Evolutionary conservation across 1,140 invertebrate species (phyloP), one percentile per base, ranked within the genome.

Genomic region (Asobara japonica): DNA sequence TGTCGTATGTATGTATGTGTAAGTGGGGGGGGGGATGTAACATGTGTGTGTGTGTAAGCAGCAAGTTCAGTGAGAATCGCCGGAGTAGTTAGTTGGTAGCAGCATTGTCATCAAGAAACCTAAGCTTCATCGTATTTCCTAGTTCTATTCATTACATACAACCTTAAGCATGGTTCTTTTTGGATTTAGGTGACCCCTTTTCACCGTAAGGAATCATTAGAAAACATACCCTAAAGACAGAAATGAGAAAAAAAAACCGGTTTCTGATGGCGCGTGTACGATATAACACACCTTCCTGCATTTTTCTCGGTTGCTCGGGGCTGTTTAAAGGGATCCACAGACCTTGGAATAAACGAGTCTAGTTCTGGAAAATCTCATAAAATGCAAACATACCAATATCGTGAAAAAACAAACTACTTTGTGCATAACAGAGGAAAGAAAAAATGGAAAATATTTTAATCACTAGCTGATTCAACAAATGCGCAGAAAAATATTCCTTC

Each of bases 161-260:
- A n/a, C n/a, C n/a, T n/a, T n/a, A n/a, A n/a, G n/a, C n/a, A n/a
- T n/a, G n/a, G n/a, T n/a, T n/a, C n/a, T n/a, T n/a, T 36, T 36
- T 11, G 11, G 31, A 36, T 6, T 5, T 11, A 36, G 11, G 36
- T 66, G 65, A 66, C 65, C 65, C 25, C 65, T 48, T 66, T 66
- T n/a, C 8, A 56, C 22, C 20, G 8, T 22, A 16, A 29, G 38
- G 22, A 29, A 13, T 48, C 10, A 41, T 48, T 48, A 27, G 22
- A 41, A 27, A 66, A 66, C 45, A 66, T 48, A 66, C 16, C 10
- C 3, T 62, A 0, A 60, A 29, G 29, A 62, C n/a, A 62, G 29
- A 62, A 62, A 27, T 8, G 13, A 3, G 41, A 22, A 27, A 66
- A 66, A 65, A 66, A 66, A 66, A 66, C 65, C 38, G 65, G 65